Conservation (phyloP, 2,797 vertebrate species). For the Pelodytes ibericus region DNA sequence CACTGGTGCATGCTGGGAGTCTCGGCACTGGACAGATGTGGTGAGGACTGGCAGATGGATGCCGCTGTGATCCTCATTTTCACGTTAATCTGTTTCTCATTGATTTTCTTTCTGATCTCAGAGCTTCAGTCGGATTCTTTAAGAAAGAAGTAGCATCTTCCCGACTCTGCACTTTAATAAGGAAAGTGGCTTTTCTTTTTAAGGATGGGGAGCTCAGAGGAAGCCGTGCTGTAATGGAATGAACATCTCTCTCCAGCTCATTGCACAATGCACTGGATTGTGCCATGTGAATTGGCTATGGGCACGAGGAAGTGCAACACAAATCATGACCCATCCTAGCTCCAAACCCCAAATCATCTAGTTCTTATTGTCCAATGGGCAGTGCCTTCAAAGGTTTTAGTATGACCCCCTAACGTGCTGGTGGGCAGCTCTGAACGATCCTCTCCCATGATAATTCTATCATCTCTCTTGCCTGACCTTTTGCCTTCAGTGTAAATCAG, state of each 20-base stretch:
- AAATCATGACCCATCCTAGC: no score
- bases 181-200: constrained; percentile 42
- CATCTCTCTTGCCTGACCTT: constrained; percentile 98
- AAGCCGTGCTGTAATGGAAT: constrained; percentile 8
- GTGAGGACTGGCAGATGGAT: constrained; percentile 38
- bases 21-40: not conserved
- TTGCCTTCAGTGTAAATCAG: constrained; percentile 89
- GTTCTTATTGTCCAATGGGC: no score
- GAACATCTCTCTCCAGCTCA: not conserved
- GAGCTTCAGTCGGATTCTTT: constrained; percentile 47
- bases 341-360: no score
- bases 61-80: constrained; percentile 30
- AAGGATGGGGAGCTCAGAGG: constrained; percentile 23
- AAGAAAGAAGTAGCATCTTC: constrained; percentile 50
- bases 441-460: constrained; percentile 99
- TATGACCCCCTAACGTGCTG: no score
- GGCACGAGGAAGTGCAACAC: no score
- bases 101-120: constrained; percentile 75
- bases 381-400: no score
- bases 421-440: no score
- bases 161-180: constrained; percentile 41
- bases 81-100: constrained; percentile 74
- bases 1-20: constrained; percentile 31
- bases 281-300: no score
- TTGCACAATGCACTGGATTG: not conserved